These are phyloP conservation scores for Clarias laeviceps DNA, from an alignment of 2,797 vertebrate genomes.

Conservation along the genomic window DNA sequence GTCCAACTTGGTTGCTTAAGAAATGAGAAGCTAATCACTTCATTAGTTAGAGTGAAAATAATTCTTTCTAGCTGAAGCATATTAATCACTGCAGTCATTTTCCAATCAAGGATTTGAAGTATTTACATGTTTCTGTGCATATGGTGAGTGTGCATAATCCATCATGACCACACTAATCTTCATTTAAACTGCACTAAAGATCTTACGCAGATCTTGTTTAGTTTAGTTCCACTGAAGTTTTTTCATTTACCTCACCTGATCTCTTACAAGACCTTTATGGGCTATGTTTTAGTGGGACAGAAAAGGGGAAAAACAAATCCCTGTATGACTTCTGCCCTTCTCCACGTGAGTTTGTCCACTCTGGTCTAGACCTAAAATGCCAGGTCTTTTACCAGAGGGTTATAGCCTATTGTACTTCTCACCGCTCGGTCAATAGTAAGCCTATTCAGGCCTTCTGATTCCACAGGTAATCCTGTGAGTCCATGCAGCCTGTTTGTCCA, in stretches of 20 bases:
- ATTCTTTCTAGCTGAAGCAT: too few species aligned
- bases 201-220: not conserved
- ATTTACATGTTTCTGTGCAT: too few species aligned
- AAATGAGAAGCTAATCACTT: too few species aligned
- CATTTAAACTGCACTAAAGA: not conserved
- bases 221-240: not conserved
- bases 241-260: not conserved
- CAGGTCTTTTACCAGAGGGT: not conserved
- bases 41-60: too few species aligned
- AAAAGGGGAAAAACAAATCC: not conserved
- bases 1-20: too few species aligned
- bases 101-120: too few species aligned
- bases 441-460: constrained; percentile 45
- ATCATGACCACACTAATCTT: not conserved
- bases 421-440: constrained; percentile 37
- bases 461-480: constrained; percentile 54
- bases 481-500: constrained; percentile 35
- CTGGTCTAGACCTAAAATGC: not conserved
- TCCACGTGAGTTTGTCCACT: not conserved
- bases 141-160: not conserved
- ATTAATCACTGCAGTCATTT: too few species aligned
- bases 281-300: not conserved
- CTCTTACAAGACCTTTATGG: not conserved
- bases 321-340: not conserved
- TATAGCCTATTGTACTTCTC: constrained; percentile 1